Evolutionary conservation across 2,113 vertebrate genomes (phyloP).

Genomic region (Acrocephalus arundinaceus): DNA sequence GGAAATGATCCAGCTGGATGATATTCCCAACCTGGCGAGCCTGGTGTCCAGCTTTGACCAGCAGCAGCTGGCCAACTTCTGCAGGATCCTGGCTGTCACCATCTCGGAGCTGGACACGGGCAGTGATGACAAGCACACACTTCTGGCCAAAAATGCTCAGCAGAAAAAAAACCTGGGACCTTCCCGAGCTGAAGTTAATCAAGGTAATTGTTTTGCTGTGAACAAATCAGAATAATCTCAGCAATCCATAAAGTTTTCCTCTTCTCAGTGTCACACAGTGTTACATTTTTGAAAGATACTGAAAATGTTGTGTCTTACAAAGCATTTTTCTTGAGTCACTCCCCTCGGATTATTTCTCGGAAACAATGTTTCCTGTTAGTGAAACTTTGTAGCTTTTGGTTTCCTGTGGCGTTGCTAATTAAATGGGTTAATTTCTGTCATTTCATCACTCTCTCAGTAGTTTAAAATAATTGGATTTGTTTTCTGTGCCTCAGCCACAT

Average conservation of each 20-base stretch:
- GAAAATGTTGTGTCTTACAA: not conserved
- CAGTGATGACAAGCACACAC: conserved; percentile 96
- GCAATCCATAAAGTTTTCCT: not conserved
- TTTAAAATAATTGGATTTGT: not conserved
- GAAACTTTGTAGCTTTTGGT: not conserved
- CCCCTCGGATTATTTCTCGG: not conserved
- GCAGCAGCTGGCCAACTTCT: conserved; percentile 98
- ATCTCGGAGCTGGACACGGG: conserved; percentile 95
- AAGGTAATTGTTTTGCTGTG: conserved; percentile 76
- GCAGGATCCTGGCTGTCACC: conserved; percentile 95
- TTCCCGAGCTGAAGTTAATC: conserved; percentile 93
- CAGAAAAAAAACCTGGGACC: conserved; percentile 90
- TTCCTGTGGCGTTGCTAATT: not conserved
- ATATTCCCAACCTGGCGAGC: conserved; percentile 89
- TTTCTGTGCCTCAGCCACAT: not conserved
- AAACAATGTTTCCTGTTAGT: not conserved
- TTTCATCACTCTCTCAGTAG: not conserved
- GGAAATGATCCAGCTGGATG: conserved; percentile 98
- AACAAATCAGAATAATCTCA: not conserved
- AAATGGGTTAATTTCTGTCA: not conserved
- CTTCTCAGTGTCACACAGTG: rapidly evolving
- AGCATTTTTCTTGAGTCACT: not conserved
- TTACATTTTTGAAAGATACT: not conserved
- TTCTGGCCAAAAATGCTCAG: conserved; percentile 95
- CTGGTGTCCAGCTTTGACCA: conserved; percentile 98